These are phyloP conservation scores for Rynchops niger DNA, from an alignment of 2,113 vertebrate genomes.

Conservation along the genomic window DNA sequence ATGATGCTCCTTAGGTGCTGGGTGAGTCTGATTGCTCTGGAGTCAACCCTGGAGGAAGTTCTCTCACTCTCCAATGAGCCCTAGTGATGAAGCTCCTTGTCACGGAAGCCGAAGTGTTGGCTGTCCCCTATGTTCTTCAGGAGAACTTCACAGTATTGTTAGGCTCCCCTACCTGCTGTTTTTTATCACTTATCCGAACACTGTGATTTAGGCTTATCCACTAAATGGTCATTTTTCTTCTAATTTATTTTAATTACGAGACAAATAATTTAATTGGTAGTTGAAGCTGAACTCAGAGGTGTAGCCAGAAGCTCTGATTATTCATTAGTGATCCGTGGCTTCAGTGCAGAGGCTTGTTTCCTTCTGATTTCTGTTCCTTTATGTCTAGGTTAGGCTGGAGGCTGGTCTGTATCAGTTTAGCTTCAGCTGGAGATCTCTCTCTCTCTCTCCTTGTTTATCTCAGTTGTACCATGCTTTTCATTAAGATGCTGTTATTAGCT, in stretches of 20 bases:
- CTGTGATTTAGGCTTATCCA: background rate
- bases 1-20: background rate
- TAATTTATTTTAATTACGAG: background rate
- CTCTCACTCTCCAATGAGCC: background rate
- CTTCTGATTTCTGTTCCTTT: background rate
- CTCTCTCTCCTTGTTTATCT: constrained; percentile 39
- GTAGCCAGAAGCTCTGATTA: background rate
- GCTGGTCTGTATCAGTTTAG: constrained; percentile 12
- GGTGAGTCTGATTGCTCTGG: background rate
- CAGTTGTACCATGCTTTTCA: constrained; percentile 8
- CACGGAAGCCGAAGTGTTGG: background rate
- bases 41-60: background rate
- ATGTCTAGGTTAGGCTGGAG: background rate
- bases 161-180: background rate
- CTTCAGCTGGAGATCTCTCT: constrained; percentile 11
- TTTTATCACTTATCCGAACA: background rate
- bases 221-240: background rate
- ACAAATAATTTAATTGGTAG: background rate
- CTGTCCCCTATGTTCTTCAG: background rate
- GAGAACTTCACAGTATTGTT: background rate
- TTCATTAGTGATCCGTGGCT: background rate
- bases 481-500: constrained; percentile 12
- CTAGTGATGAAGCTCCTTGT: background rate
- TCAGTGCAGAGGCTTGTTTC: background rate
- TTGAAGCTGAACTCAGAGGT: background rate